Evolutionary conservation across 2,113 vertebrate species (phyloP).

Genomic region (Acrocephalus arundinaceus): DNA sequence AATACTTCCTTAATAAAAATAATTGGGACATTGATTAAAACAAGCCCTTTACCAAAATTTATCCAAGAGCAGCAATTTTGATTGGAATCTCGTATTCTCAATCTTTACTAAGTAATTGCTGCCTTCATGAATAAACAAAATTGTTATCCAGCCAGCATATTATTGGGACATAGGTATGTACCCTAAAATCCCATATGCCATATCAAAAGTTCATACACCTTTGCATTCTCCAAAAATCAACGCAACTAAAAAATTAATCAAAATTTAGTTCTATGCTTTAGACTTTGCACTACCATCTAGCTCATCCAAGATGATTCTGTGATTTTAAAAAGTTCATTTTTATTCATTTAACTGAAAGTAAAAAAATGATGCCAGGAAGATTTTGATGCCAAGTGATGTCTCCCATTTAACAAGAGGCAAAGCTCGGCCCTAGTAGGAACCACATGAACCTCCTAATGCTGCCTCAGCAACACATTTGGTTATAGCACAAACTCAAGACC

Average conservation of each 20-base stretch:
- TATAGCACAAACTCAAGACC: neutral
- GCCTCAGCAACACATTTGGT: neutral
- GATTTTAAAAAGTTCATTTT: neutral
- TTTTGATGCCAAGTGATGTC: neutral
- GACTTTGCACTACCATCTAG: neutral
- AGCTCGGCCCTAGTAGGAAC: neutral
- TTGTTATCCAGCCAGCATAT: neutral
- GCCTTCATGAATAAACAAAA: neutral
- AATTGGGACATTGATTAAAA: neutral
- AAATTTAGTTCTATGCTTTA: neutral
- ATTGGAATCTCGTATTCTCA: neutral
- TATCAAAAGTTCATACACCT: neutral
- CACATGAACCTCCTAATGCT: neutral
- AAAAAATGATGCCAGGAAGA: neutral
- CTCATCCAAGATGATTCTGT: neutral
- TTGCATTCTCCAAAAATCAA: neutral
- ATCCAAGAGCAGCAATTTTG: neutral
- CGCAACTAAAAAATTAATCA: neutral
- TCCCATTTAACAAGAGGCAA: neutral
- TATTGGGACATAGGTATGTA: neutral
- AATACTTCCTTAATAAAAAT: neutral
- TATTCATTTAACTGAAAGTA: neutral
- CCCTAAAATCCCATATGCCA: neutral
- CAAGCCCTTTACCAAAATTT: neutral
- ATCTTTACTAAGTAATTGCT: neutral